These are phyloP conservation scores for Tachysurus vachellii DNA, from an alignment of 2,113 vertebrate species.

Conservation along the genomic window DNA sequence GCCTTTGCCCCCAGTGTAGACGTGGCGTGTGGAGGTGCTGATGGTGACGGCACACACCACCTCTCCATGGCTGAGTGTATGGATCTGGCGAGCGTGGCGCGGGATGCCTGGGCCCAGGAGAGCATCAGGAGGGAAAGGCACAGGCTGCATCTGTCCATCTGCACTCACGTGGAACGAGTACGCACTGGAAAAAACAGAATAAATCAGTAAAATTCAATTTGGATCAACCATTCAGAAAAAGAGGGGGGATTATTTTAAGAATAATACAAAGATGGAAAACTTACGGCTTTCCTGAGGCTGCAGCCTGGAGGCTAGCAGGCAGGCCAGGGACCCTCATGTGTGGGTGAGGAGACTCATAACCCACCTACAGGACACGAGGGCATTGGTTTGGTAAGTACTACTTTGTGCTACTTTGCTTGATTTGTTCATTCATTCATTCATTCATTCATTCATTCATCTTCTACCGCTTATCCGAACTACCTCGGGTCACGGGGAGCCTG, in stretches of 20 bases:
- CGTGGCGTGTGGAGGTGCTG: constrained; percentile 91
- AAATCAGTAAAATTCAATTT: background rate
- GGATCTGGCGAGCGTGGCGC: constrained; percentile 91
- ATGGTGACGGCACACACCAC: constrained; percentile 93
- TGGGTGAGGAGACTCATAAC: constrained; percentile 83
- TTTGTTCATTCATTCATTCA: no score
- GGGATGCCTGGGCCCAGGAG: constrained; percentile 92
- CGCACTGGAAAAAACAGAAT: constrained; percentile 70
- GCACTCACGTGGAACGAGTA: constrained; percentile 95
- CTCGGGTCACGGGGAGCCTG: no score
- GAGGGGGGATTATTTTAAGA: no score
- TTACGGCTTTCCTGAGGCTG: constrained; percentile 95
- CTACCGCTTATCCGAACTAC: no score
- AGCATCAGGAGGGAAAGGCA: constrained; percentile 90
- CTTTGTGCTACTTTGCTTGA: background rate
- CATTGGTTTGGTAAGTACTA: background rate
- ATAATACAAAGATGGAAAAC: constrained; percentile 47
- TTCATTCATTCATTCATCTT: no score
- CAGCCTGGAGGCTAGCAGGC: constrained; percentile 86
- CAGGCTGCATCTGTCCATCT: constrained; percentile 93
- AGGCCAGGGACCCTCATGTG: constrained; percentile 90
- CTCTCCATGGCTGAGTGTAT: constrained; percentile 91
- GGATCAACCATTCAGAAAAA: background rate
- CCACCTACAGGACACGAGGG: constrained; percentile 71
- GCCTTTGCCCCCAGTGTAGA: constrained; percentile 93